phyloP scores from a whole-genome alignment of 2,888 invertebrate species.

The Zele albiditarsus region DNA sequence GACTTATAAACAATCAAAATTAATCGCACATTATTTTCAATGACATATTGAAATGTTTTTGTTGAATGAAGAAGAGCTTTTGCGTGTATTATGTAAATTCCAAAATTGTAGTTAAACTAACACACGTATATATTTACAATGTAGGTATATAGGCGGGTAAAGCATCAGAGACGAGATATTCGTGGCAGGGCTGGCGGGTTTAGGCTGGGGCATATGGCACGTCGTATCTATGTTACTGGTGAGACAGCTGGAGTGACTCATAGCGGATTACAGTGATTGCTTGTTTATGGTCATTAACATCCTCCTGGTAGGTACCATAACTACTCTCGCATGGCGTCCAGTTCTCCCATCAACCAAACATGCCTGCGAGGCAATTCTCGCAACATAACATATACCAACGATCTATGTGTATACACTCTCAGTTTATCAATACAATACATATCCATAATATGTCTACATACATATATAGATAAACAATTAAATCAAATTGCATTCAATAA shows the following conservation, averaged over 20 bases:
- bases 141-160: background rate
- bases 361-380: slow-evolving; percentile 22
- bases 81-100: background rate
- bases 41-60: slow-evolving; percentile 5
- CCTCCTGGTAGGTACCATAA: slow-evolving; percentile 70
- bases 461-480: background rate
- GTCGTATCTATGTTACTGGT: slow-evolving; percentile 67
- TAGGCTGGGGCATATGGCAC: slow-evolving; percentile 68
- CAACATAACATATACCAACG: slow-evolving; percentile 41
- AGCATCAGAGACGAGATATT: slow-evolving; percentile 34
- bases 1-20: background rate
- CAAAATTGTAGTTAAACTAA: background rate
- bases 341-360: slow-evolving; percentile 60
- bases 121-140: background rate
- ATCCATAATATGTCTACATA: background rate
- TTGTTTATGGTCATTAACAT: slow-evolving; percentile 73
- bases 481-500: slow-evolving; percentile 14
- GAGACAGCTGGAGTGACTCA: slow-evolving; percentile 72
- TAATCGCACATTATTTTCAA: background rate
- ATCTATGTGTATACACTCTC: slow-evolving; percentile 27
- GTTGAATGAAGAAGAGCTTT: background rate
- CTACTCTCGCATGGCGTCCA: slow-evolving; percentile 66
- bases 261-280: slow-evolving; percentile 72
- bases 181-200: slow-evolving; percentile 50
- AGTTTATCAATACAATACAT: slow-evolving; percentile 22